Base-by-base conservation (phyloP, 1,140 invertebrate species). In the Pogonus chalceus region DNA sequence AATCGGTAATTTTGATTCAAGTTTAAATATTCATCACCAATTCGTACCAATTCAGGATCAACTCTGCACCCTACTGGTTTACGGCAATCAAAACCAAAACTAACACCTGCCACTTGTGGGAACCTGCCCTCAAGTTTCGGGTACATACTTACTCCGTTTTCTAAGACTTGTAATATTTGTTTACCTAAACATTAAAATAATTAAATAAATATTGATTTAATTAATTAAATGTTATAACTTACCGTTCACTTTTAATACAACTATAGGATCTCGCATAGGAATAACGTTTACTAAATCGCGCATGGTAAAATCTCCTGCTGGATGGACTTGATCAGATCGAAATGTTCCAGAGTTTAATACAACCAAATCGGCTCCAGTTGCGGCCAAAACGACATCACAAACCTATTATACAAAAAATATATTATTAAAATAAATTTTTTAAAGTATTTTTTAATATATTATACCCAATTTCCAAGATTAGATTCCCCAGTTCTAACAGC, bases 331-430 rank as follows among this genome's bases (percentile, higher is more conserved):
- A 70, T 92, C 88, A 51, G 86, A 88, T 51, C 88, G 72, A 53
- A 92, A 79, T 24, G 91, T 93, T 26, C 92, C 92, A 16, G 88
- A 91, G 71, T 94, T 95, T 12, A 95, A 71, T 1, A 95, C 65
- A 10, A 90, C 88, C 12, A 90, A 72, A 67, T 94, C 90, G 21
- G 88, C 86, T 14, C 86, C 84, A 2, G 87, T 89, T 9, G 88
- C 82, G 0, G 88, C 84, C 52, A 93, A 64, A 54, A 93, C 82
- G 24, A 94, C 85, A 68, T 95, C 90, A 66, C 87, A 88, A 35
- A 92, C 60, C 65, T 67, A 12, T 20, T 16, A 35, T 20, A 52
- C 50, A 56, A 57, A 55, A 18, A 50, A 20, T 46, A 55, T 46
- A 39, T 12, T 50, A 31, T 57, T 43, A 37, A 14, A 20, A 18